Conservation (phyloP, 2,113 vertebrate genomes). For the Stigmatopora nigra region DNA sequence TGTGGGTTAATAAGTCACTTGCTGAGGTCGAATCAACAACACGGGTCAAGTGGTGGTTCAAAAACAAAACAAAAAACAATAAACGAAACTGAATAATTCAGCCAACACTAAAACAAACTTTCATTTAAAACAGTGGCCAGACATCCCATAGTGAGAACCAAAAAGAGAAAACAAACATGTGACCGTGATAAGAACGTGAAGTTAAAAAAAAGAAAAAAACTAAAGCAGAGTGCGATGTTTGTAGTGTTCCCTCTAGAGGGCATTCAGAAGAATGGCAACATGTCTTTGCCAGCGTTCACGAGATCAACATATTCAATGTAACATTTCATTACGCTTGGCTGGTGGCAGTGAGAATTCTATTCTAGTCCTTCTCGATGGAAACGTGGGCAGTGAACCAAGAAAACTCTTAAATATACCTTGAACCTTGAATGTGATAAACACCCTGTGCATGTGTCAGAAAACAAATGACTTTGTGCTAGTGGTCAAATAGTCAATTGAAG, state of each 20-base stretch:
- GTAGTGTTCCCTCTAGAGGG: background rate
- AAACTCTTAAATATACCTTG: constrained; percentile 29
- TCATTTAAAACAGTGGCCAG: background rate
- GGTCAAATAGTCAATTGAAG: constrained; percentile 17
- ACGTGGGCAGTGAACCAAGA: constrained; percentile 42
- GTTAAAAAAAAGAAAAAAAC: background rate
- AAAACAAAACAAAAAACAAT: background rate
- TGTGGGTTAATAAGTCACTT: constrained; percentile 10
- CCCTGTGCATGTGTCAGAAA: constrained; percentile 8
- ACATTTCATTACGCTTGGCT: constrained; percentile 30
- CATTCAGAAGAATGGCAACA: constrained; percentile 10
- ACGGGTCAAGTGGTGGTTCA: background rate
- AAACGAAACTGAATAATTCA: background rate
- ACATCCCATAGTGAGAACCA: background rate
- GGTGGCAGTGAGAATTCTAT: constrained; percentile 33
- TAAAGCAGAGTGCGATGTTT: background rate
- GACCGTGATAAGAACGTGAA: background rate
- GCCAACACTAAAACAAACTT: background rate
- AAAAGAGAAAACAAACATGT: background rate
- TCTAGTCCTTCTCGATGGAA: constrained; percentile 35
- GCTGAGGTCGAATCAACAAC: constrained; percentile 3
- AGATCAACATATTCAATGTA: constrained; percentile 26
- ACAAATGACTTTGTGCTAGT: constrained; percentile 4
- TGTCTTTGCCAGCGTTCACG: constrained; percentile 24
- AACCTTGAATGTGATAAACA: constrained; percentile 16